Evolutionary conservation across 2,797 vertebrate species (phyloP), one percentile per base, ranked within the genome.

Genomic region (Meda fulgida): DNA sequence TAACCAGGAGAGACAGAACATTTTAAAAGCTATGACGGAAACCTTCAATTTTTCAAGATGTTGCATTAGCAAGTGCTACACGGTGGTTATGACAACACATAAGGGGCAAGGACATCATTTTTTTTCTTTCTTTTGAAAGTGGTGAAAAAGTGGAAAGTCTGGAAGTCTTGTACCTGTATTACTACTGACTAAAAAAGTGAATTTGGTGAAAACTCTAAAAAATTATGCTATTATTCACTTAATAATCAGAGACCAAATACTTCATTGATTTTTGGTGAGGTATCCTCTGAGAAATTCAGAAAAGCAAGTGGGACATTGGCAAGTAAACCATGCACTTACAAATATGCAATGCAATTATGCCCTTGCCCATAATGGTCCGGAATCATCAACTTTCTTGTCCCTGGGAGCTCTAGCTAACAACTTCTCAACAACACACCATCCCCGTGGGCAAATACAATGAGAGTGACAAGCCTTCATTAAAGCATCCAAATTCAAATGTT

Each of bases 401-500:
- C 55, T 83, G n/a, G n/a, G 46, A 60, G 85, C 69, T 53, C 84
- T 70, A 29, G 55, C 73, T 81, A 86, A 40, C 53, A 66, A 88
- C 78, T 71, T 85, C 51, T 80, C 80, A 16, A 40, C 34, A 79
- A 84, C 67, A 85, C 4, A 69, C 81, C 66, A 69, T 86, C 79
- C 82, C 58, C 34, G 40, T n/a, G 79, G 36, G 77, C 60, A 60
- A 81, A 80, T 84, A 84, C 72, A 75, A 38, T 87, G 90, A 90
- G 88, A 86, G 83, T 53, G 83, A 58, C 76, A 55, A 80, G 83
- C 86, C 85, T 90, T 79, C 89, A 87, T 85, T 80, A 69, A 80
- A 86, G 53, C 73, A 80, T 86, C 75, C 87, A 81, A 87, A 84
- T 85, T 83, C 84, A 78, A 80, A 89, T 87, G 87, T 88, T 87